phyloP scores from a whole-genome alignment of 2,113 vertebrate genomes.

The Terrapene triunguis region DNA sequence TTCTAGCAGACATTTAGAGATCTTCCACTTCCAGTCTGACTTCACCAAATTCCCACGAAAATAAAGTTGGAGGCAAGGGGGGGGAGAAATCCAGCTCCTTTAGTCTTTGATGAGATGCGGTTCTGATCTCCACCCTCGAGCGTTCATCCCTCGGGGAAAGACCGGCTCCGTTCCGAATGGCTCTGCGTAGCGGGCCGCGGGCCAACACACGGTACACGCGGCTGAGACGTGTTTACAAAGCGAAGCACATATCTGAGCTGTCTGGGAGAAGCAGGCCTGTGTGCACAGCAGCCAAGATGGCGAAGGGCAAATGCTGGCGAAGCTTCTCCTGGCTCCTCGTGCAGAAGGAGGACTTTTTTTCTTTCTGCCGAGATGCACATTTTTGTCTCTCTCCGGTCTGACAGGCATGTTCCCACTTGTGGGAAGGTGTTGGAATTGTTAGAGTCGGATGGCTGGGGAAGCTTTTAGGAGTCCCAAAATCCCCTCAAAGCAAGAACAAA shows the following conservation, averaged over 20 bases:
- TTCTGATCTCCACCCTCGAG: conserved; percentile 44
- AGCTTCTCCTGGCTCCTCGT: not conserved
- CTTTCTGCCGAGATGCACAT: conserved; percentile 10
- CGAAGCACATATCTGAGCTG: not conserved
- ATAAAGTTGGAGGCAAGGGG: accelerated
- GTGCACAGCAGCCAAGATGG: not conserved
- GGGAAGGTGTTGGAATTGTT: not conserved
- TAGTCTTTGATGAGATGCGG: not conserved
- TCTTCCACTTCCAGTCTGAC: not conserved
- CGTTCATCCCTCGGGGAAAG: conserved; percentile 40
- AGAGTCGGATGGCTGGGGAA: accelerated
- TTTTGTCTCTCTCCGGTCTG: not conserved
- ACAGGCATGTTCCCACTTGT: conserved; percentile 10
- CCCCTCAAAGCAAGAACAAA: not conserved
- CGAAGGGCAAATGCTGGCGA: not conserved
- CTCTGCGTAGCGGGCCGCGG: not conserved
- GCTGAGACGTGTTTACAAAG: not conserved
- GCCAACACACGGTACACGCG: not conserved
- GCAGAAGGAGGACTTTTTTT: accelerated
- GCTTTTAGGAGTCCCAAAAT: not conserved
- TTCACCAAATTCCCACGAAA: accelerated
- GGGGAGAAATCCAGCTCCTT: not conserved
- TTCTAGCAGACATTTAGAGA: not conserved
- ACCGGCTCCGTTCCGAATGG: conserved; percentile 10
- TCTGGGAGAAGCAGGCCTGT: not conserved